Conservation (phyloP, 2,113 vertebrate genomes). For the Antennarius striatus region DNA sequence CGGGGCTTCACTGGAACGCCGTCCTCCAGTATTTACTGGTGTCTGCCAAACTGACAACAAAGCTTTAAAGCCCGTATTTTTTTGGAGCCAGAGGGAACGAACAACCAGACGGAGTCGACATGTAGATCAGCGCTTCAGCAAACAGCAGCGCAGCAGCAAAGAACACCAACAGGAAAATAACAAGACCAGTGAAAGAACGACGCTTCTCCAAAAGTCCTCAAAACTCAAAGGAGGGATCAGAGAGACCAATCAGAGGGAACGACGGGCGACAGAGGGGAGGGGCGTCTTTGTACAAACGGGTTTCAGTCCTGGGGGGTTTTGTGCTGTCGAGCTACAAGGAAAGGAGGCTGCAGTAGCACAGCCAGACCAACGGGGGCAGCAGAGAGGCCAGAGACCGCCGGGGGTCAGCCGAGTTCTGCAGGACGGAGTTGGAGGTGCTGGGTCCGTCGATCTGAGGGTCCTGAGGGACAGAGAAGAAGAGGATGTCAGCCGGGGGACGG, state of each 20-base stretch:
- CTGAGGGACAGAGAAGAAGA: slow-evolving; percentile 36
- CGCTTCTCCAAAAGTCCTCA: slow-evolving; percentile 42
- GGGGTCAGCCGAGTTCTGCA: slow-evolving; percentile 45
- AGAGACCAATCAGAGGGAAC: slow-evolving; percentile 68
- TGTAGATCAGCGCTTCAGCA: slow-evolving; percentile 62
- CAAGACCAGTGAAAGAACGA: slow-evolving; percentile 41
- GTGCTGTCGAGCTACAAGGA: slow-evolving; percentile 67
- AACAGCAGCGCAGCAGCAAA: slow-evolving; percentile 55
- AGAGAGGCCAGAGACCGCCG: slow-evolving; percentile 45
- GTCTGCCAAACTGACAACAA: slow-evolving; percentile 19
- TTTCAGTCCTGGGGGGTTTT: slow-evolving; percentile 59
- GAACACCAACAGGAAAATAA: slow-evolving; percentile 35
- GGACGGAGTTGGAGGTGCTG: slow-evolving; percentile 74
- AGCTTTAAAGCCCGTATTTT: slow-evolving; percentile 12
- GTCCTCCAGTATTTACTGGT: slow-evolving; percentile 31
- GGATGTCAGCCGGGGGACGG: neutral
- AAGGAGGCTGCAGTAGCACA: slow-evolving; percentile 58
- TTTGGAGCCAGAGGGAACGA: slow-evolving; percentile 42
- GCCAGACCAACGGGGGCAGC: slow-evolving; percentile 71
- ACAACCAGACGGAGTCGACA: slow-evolving; percentile 59
- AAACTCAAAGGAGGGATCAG: slow-evolving; percentile 46
- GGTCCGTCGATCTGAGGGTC: slow-evolving; percentile 74
- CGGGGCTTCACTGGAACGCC: slow-evolving; percentile 51
- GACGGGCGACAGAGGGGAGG: slow-evolving; percentile 45
- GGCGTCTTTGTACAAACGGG: slow-evolving; percentile 73